Percentiles rank a stretch among this genome's conserved stretches.
Conservation (phyloP, 2,113 vertebrate species). For the Canis aureus region DNA sequence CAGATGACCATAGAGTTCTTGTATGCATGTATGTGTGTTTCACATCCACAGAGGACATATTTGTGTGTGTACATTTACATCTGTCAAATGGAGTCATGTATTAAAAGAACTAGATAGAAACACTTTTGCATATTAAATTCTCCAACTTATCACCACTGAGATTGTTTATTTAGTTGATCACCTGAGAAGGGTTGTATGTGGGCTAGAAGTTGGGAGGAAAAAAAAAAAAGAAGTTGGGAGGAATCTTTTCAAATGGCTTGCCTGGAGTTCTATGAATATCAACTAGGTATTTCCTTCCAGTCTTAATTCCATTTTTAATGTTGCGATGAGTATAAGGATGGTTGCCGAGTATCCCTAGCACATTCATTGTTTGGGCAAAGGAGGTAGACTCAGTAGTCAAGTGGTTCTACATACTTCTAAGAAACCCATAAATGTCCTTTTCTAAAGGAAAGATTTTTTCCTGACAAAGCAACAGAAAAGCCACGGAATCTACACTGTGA, state of each 20-base stretch:
- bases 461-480: neutral
- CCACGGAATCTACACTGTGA: neutral
- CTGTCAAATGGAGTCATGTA: neutral
- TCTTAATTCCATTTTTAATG: constrained; percentile 1
- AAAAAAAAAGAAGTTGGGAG: neutral
- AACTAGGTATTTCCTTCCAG: neutral
- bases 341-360: neutral
- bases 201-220: neutral
- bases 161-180: neutral
- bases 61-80: neutral
- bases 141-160: neutral
- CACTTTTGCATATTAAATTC: neutral
- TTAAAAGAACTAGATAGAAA: constrained; percentile 4
- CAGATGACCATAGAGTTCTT: neutral
- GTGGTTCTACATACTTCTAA: neutral
- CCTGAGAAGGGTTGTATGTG: neutral
- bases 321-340: neutral
- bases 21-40: no score
- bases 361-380: constrained; percentile 7
- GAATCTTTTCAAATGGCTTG: neutral
- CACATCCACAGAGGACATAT: neutral
- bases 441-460: constrained; percentile 13
- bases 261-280: neutral
- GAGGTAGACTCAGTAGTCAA: neutral
- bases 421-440: neutral